A percentile compares a stretch with the other conserved stretches of the same genome.
phyloP scores from a whole-genome alignment of 1,140 invertebrate genomes.

The Homalodisca vitripennis region DNA sequence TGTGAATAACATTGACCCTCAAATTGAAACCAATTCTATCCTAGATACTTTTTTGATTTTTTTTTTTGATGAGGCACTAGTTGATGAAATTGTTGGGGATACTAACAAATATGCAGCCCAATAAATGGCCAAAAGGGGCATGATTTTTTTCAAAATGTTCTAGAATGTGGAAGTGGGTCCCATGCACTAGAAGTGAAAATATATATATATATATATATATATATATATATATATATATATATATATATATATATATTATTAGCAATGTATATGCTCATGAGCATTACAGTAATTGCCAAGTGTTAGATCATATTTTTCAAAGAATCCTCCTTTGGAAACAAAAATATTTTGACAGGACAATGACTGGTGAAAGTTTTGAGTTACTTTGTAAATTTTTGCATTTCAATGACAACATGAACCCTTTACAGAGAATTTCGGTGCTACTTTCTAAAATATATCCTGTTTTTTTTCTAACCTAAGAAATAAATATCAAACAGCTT shows the following conservation, averaged over 20 bases:
- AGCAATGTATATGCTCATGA: slow-evolving; percentile 6
- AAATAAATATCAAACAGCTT: slow-evolving; percentile 32
- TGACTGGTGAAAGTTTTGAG: not conserved
- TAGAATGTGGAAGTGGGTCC: not conserved
- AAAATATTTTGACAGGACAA: not conserved
- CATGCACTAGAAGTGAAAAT: too few species aligned
- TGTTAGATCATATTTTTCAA: not conserved
- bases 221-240: too few species aligned
- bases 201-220: too few species aligned
- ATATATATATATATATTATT: not conserved
- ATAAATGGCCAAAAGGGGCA: not conserved
- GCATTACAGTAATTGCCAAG: not conserved
- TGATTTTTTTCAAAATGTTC: not conserved
- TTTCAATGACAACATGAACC: slow-evolving; percentile 5
- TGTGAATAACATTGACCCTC: not conserved
- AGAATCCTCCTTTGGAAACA: not conserved
- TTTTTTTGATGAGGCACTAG: not conserved
- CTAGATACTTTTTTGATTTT: not conserved
- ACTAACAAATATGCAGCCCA: not conserved
- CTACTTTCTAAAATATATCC: slow-evolving; percentile 2
- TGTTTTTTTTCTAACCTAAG: not conserved
- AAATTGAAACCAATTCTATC: not conserved
- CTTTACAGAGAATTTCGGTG: not conserved
- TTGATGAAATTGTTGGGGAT: not conserved
- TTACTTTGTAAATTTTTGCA: not conserved